Evolutionary conservation across 1,140 invertebrate species (phyloP), one percentile per base, ranked within the genome.

Genomic region (Drosophila melanogaster): DNA sequence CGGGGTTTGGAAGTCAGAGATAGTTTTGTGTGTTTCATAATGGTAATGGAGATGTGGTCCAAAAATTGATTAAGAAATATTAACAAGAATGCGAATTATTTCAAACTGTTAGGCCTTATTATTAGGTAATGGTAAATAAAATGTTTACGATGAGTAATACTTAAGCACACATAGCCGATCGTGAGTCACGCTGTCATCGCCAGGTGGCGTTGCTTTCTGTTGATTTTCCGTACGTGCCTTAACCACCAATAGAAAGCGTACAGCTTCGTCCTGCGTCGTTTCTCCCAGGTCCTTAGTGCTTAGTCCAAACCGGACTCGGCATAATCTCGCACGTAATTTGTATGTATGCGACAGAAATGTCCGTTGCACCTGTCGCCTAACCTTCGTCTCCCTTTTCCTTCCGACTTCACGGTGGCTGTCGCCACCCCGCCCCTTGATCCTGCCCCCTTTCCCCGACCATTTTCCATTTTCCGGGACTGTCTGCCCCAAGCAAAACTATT

Each of bases 241-340:
- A 57, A 33, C 43, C 67, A 57, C 64, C 65, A 37, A 40, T 35
- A 65, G n/a, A 12, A 41, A 19, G 19, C 30, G 33, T 33, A 33
- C 41, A 40, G 64, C 1, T 57, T 24, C 19, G 24, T 51, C 44
- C 59, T 17, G 17, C 40, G 24, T 46, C 41, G 60, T 46, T 10
- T 0, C 33, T 4, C 49, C 11, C 33, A 46, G 17, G 24, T 69
- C 43, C 66, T 70, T 54, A 40, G 66, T 70, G 26, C 67, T 70
- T 35, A 57, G 64, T 70, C 43, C 67, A 70, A 71, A 71, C 69
- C 69, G 69, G 69, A 72, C 69, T 72, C 67, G 69, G 69, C 69
- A 72, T 72, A 72, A 87, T 87, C 83, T 83, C 79, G 71, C 83
- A 87, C 83, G 83, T 87, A 89, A 87, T 89, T 87, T 89, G 84